A percentile compares a stretch with the other conserved stretches of the same genome.
Conservation (phyloP, 2,797 vertebrate species). For the Chaetodon trifasciatus region DNA sequence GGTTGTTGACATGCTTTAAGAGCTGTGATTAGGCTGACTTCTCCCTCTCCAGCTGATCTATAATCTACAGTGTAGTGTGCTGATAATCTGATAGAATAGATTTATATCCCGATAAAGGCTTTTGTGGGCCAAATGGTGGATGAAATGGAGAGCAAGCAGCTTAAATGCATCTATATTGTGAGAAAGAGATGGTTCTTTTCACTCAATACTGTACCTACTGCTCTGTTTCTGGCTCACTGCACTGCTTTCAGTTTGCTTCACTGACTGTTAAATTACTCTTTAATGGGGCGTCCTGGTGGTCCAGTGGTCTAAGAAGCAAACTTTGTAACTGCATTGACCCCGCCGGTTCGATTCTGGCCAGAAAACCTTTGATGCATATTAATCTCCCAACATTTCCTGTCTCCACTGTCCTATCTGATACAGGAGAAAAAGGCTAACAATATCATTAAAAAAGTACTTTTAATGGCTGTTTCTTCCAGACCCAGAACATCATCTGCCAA, state of each 20-base stretch:
- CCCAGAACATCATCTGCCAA: not conserved
- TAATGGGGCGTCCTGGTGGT: not conserved
- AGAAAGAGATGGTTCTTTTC: not conserved
- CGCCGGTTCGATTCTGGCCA: not conserved
- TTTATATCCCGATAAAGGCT: conserved; percentile 11
- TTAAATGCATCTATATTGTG: conserved; percentile 17
- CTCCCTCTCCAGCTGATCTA: not conserved
- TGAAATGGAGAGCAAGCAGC: not conserved
- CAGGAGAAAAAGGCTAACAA: not conserved
- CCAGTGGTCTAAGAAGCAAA: not conserved
- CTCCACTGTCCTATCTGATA: not conserved
- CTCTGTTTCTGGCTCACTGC: conserved; percentile 14
- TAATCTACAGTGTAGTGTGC: conserved; percentile 1
- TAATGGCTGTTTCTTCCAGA: not conserved
- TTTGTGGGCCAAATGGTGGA: not conserved
- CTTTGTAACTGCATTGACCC: not conserved
- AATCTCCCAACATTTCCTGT: not conserved
- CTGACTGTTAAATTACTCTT: conserved; percentile 28
- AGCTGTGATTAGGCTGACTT: not conserved
- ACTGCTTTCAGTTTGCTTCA: conserved; percentile 29
- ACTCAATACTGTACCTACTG: not conserved
- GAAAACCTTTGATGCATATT: not conserved
- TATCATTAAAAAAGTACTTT: not conserved
- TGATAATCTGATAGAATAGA: conserved; percentile 18
- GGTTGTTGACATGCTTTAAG: not conserved